Evolutionary conservation across 1,140 invertebrate genomes (phyloP).

Genomic region (Macrosteles quadrilineatus): DNA sequence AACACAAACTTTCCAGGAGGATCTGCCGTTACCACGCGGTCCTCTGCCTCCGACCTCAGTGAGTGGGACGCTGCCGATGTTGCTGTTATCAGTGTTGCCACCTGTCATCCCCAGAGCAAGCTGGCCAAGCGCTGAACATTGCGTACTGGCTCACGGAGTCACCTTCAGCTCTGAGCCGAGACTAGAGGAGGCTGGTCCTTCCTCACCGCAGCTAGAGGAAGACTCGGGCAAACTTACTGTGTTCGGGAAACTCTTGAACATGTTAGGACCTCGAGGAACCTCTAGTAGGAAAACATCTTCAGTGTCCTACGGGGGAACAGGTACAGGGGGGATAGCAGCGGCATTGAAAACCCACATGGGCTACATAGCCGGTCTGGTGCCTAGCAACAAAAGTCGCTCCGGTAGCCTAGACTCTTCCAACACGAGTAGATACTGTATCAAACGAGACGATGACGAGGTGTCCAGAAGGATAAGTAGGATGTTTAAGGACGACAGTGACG

Average conservation of each 20-base stretch:
- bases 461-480: neutral
- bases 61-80: slow-evolving; percentile 65
- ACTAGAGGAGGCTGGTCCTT: slow-evolving; percentile 51
- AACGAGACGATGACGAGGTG: slow-evolving; percentile 53
- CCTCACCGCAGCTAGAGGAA: neutral
- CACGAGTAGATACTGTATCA: slow-evolving; percentile 49
- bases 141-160: slow-evolving; percentile 51
- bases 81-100: slow-evolving; percentile 69
- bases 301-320: slow-evolving; percentile 12
- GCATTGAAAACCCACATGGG: slow-evolving; percentile 70
- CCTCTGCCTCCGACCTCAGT: slow-evolving; percentile 46
- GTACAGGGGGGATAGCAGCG: slow-evolving; percentile 57
- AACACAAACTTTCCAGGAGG: neutral
- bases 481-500: slow-evolving; percentile 5
- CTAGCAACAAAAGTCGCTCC: slow-evolving; percentile 30
- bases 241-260: slow-evolving; percentile 52
- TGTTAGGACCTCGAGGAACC: slow-evolving; percentile 55
- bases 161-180: slow-evolving; percentile 70
- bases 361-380: slow-evolving; percentile 67
- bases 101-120: slow-evolving; percentile 67
- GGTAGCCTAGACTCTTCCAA: slow-evolving; percentile 52
- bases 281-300: slow-evolving; percentile 60
- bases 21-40: neutral
- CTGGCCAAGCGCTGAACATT: slow-evolving; percentile 42
- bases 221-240: slow-evolving; percentile 36